Evolutionary conservation across 92 coral and sea anemone genomes (phyloP), one percentile per base, ranked within the genome.

Genomic region (Siderastrea radians): DNA sequence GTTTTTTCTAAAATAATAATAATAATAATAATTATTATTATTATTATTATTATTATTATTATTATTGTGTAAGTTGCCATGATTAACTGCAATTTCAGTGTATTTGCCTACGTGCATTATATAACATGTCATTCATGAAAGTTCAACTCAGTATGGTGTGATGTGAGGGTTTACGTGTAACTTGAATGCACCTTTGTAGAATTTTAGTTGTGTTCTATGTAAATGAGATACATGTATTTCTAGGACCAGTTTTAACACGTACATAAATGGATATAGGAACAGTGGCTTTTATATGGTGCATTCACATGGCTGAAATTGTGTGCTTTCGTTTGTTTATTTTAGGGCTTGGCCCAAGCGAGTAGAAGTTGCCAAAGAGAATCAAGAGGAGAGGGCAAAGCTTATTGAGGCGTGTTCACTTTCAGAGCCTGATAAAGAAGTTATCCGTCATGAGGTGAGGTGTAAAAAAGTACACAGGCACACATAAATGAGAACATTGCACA

Each of bases 341-440:
- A 71, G 58, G 75, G 48, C 48, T 71, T 71, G 54, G 57, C 48
- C 58, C 75, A 71, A 71, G 58, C 3, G 58, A 43, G 17, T 71
- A 71, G 48, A 71, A 71, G 75, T 71, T 71, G 75, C 43, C 75
- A 71, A 71, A 71, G 57, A 49, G 75, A 71, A 71, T 71, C 75
- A 49, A 13, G 26, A 71, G 55, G 55, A 71, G 57, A 71, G 54
- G 75, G 15, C 74, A 69, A 69, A 69, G 38, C 47, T 69, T 69
- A 69, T 44, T 69, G 74, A 69, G 16, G 75, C 75, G 13, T 71
- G 75, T 71, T 49, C 75, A 48, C 53, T 51, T 16, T 68, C 52
- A 16, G 49, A 68, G 73, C 43, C 73, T 68, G 54, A 69, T 69
- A 72, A 72, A 72, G 50, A 72, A 47, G 17, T 50, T 72, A 49